Evolutionary conservation across 2,888 invertebrate genomes (phyloP).

Genomic region (Heliconius aoede): DNA sequence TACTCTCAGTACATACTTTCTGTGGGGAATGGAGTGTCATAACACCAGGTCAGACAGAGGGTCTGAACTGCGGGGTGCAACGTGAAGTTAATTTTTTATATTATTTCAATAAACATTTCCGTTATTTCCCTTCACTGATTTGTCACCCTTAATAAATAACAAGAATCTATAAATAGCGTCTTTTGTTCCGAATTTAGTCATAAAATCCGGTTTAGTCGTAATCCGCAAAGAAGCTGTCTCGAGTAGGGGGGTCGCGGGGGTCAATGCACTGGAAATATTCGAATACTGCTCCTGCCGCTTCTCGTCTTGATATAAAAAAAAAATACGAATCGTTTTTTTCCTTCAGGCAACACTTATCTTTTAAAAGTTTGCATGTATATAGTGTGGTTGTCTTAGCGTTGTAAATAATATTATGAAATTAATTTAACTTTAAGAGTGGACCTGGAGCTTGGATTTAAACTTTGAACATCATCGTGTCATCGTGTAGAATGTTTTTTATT

Average conservation of each 20-base stretch:
- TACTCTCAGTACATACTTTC: neutral
- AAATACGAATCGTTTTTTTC: conserved; percentile 24
- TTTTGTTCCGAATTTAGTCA: conserved; percentile 48
- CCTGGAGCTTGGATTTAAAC: no score
- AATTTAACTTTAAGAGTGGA: no score
- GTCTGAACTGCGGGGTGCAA: no score
- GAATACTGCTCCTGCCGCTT: conserved; percentile 42
- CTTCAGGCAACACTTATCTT: neutral
- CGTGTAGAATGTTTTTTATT: no score
- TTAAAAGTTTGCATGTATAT: neutral
- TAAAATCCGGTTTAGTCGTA: conserved; percentile 51
- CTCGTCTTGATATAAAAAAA: conserved; percentile 36
- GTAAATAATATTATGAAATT: no score
- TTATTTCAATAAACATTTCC: neutral
- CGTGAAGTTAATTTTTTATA: no score
- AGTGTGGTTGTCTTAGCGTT: no score
- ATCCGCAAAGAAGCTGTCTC: conserved; percentile 55
- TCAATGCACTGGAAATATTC: conserved; percentile 54
- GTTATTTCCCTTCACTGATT: neutral
- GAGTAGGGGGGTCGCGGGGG: conserved; percentile 53
- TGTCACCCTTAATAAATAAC: conserved; percentile 3
- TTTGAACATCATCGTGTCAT: no score
- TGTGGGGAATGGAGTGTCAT: no score
- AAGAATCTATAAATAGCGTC: conserved; percentile 31
- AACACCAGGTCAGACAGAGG: no score